Evolutionary conservation across 2,797 vertebrate species (phyloP).

Genomic region (Silurus lanzhouensis): DNA sequence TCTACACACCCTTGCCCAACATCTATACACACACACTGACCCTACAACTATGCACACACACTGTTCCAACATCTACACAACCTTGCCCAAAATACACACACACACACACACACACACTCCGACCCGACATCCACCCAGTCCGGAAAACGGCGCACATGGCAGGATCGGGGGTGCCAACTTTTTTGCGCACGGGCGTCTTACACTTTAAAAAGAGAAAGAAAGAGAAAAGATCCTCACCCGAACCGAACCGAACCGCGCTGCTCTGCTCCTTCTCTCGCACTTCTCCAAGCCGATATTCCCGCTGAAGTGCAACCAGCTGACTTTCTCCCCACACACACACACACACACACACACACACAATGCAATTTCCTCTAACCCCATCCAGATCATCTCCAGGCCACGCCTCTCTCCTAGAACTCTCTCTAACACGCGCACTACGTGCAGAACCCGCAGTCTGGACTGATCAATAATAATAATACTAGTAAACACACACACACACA

Average conservation of each 20-base stretch:
- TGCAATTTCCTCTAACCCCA: not conserved
- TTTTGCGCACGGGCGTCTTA: too few species aligned
- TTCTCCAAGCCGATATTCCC: slow-evolving; percentile 25
- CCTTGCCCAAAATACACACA: too few species aligned
- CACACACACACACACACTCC: too few species aligned
- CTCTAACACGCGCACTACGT: not conserved
- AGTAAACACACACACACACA: too few species aligned
- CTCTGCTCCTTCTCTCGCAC: not conserved
- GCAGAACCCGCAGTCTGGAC: slow-evolving; percentile 1
- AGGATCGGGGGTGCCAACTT: too few species aligned
- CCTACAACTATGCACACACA: too few species aligned
- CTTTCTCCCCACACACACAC: slow-evolving; percentile 35
- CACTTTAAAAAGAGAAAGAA: too few species aligned
- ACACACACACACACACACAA: slow-evolving; percentile 35
- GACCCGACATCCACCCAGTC: too few species aligned
- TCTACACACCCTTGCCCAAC: too few species aligned
- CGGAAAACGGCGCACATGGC: too few species aligned
- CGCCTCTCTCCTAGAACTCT: slow-evolving; percentile 5
- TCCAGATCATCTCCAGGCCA: not conserved
- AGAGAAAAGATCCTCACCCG: slow-evolving; percentile 15
- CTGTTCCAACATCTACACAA: too few species aligned
- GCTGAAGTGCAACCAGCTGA: slow-evolving; percentile 29
- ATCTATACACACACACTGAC: too few species aligned
- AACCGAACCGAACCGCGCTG: not conserved
- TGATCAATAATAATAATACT: not conserved